Percentiles rank a stretch among this genome's conserved stretches.
These are phyloP conservation scores for Hesperia comma DNA, from an alignment of 2,888 invertebrate genomes.

Conservation along the genomic window DNA sequence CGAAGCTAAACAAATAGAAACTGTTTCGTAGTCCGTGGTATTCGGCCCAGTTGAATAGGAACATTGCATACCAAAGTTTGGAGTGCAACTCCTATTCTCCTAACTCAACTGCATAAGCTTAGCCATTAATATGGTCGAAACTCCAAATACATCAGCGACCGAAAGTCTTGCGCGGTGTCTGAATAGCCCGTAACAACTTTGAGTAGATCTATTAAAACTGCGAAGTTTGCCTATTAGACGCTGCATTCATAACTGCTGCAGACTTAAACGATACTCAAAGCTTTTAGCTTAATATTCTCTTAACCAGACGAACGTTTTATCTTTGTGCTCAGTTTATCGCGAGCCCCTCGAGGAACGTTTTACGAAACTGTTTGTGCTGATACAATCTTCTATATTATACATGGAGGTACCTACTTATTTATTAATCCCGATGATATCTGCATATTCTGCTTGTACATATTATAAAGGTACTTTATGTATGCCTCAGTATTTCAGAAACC, in stretches of 20 bases:
- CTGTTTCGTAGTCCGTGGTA: constrained; percentile 10
- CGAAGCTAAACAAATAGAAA: constrained; percentile 24
- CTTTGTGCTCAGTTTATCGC: constrained; percentile 2
- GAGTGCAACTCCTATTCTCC: background rate
- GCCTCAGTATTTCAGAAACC: too few relatives aligned
- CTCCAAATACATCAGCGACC: constrained; percentile 13
- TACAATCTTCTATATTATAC: too few relatives aligned
- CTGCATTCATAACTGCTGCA: constrained; percentile 26
- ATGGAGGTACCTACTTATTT: too few relatives aligned
- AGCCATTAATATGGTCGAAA: constrained; percentile 11
- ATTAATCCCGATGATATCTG: too few relatives aligned
- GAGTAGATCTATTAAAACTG: constrained; percentile 27
- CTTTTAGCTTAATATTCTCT: constrained; percentile 25
- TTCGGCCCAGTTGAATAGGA: constrained; percentile 25
- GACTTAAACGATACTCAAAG: constrained; percentile 28
- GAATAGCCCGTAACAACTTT: constrained; percentile 13
- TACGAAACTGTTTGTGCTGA: background rate
- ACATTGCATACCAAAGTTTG: constrained; percentile 18
- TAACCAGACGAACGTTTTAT: constrained; percentile 23
- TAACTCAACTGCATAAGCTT: constrained; percentile 5
- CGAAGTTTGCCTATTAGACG: constrained; percentile 29
- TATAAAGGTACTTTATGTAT: too few relatives aligned
- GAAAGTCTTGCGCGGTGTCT: constrained; percentile 23
- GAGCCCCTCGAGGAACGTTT: background rate
- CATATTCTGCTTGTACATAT: too few relatives aligned